Evolutionary conservation across 2,113 vertebrate species (phyloP), one percentile per base, ranked within the genome.

Genomic region (Melozone crissalis): DNA sequence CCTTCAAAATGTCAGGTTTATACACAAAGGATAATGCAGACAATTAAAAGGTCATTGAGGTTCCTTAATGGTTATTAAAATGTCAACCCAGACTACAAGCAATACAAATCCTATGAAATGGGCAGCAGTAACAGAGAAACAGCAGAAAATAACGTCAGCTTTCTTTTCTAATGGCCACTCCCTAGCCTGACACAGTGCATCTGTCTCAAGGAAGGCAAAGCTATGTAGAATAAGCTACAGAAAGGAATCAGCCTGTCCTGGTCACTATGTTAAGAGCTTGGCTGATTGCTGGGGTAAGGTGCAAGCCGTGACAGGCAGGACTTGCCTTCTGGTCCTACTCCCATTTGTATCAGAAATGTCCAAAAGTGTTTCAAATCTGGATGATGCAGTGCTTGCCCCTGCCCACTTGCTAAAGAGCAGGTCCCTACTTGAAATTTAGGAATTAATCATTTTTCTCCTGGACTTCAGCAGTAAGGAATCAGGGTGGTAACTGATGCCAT

Each of bases 51-150:
- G 65, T 87, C 69, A 78, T 28, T 54, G 65, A 76, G 76, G 86
- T 82, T 93, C 81, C 83, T 84, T 89, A 84, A 89, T 69, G 77
- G 61, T 92, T 96, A 94, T 92, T 89, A 92, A 95, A 96, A 93
- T 86, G 69, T 87, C 94, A 95, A 11, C 31, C 66, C 83, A 82
- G 69, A 79, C 76, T 62, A 90, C 21, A 84, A 89, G 76, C 76
- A 84, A 78, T n/a, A 81, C 49, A 92, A 78, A 90, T 61, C 52
- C 86, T 81, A 35, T 72, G 4, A 89, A 94, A 89, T 58, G 65
- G 52, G 62, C 19, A 93, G 44, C 69, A 90, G 41, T 62, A 84
- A 84, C 43, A 68, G 1, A 87, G 61, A 57, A 86, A 55, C 18
- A 82, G 76, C 54, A 71, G 57, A 57, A 85, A 84, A 81, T 24